A percentile compares a stretch with the other conserved stretches of the same genome.
Evolutionary conservation across 1,140 invertebrate genomes (phyloP).

Genomic region (Ooceraea biroi): DNA sequence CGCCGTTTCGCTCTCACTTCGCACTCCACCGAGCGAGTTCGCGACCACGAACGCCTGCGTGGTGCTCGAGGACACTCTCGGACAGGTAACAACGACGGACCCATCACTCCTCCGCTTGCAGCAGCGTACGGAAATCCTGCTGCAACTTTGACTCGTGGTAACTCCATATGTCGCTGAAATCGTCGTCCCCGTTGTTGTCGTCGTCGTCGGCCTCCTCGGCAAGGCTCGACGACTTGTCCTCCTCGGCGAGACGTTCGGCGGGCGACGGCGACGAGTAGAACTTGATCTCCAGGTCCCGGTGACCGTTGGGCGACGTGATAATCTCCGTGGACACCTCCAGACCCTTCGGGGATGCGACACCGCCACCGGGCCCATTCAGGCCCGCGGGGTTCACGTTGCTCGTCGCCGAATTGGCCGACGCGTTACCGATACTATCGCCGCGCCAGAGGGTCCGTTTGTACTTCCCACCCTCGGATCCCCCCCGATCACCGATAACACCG

Average conservation of each 20-base stretch:
- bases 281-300: conserved; percentile 92
- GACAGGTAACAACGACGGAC: neutral
- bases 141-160: conserved; percentile 84
- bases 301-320: conserved; percentile 91
- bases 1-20: conserved; percentile 25
- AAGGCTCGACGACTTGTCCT: conserved; percentile 66
- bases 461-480: conserved; percentile 76
- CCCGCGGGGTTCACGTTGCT: conserved; percentile 14
- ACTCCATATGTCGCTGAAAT: conserved; percentile 84
- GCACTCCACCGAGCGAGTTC: neutral
- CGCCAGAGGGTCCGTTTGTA: conserved; percentile 76
- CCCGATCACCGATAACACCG: conserved; percentile 86
- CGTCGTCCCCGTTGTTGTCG: conserved; percentile 75
- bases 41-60: conserved; percentile 55
- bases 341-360: conserved; percentile 75
- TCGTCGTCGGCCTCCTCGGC: conserved; percentile 70
- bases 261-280: conserved; percentile 89
- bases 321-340: conserved; percentile 92
- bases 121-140: conserved; percentile 83
- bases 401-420: conserved; percentile 52
- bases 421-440: conserved; percentile 72
- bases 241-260: conserved; percentile 60
- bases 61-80: conserved; percentile 34
- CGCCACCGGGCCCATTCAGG: conserved; percentile 17
- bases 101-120: conserved; percentile 83